Percentiles rank a stretch among this genome's conserved stretches.
These are phyloP conservation scores for Sweltsa coloradensis DNA, from an alignment of 1,140 invertebrate genomes.

Conservation along the genomic window DNA sequence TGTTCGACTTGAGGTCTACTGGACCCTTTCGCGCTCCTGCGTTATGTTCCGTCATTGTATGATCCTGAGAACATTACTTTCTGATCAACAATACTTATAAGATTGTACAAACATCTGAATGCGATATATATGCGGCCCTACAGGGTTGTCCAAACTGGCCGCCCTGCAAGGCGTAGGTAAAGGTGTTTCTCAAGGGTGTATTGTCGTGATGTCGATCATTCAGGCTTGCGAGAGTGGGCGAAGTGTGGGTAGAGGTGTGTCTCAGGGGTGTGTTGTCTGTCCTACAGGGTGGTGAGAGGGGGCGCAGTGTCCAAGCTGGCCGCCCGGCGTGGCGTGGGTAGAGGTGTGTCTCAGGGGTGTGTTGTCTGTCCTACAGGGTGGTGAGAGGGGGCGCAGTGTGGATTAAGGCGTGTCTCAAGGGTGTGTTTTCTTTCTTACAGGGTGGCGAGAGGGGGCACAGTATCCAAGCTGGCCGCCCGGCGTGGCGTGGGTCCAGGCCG, in stretches of 20 bases:
- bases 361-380: neutral
- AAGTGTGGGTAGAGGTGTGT: neutral
- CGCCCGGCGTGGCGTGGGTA: too few species aligned
- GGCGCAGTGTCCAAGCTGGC: too few species aligned
- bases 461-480: conserved; percentile 1
- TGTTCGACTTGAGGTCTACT: too few species aligned
- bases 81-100: too few species aligned
- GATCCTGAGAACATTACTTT: too few species aligned
- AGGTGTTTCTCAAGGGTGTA: neutral
- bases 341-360: neutral
- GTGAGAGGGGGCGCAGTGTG: neutral
- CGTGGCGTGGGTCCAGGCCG: neutral
- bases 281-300: conserved; percentile 1
- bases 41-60: too few species aligned
- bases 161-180: too few species aligned
- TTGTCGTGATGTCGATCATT: neutral
- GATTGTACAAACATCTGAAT: too few species aligned
- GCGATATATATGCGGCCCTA: too few species aligned
- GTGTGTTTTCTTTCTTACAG: neutral
- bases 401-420: neutral
- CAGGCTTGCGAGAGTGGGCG: neutral
- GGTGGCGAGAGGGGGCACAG: neutral
- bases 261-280: too few species aligned
- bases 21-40: too few species aligned
- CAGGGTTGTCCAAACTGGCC: too few species aligned